Evolutionary conservation across 2,888 invertebrate genomes (phyloP).

Genomic region (Acronicta psi): DNA sequence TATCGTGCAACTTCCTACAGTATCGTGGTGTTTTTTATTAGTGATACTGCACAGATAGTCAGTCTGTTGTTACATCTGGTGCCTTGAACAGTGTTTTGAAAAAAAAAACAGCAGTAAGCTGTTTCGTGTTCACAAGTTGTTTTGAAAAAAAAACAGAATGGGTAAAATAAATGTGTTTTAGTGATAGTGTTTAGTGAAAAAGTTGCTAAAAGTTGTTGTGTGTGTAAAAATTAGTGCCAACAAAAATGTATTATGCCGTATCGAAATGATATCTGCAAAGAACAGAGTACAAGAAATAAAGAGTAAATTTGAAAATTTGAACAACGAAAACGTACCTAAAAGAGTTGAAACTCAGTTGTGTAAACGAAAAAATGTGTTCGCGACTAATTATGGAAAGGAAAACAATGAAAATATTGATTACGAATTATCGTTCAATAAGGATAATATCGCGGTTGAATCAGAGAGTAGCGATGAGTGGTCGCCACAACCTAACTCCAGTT

Average conservation of each 20-base stretch:
- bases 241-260: constrained; percentile 73
- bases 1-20: constrained; percentile 47
- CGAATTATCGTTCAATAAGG: constrained; percentile 55
- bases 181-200: constrained; percentile 3
- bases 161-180: constrained; percentile 8
- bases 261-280: constrained; percentile 83
- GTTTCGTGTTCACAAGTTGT: constrained; percentile 39
- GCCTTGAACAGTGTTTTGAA: constrained; percentile 37
- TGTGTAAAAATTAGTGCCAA: constrained; percentile 30
- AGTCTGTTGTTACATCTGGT: constrained; percentile 34
- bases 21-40: constrained; percentile 27
- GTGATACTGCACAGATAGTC: constrained; percentile 30
- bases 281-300: constrained; percentile 91
- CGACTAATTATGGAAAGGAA: constrained; percentile 51
- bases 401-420: constrained; percentile 41
- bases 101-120: constrained; percentile 37
- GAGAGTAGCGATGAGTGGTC: constrained; percentile 61
- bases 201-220: constrained; percentile 12
- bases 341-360: constrained; percentile 47
- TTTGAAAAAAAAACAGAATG: constrained; percentile 18
- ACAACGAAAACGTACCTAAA: constrained; percentile 67
- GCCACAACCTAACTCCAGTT: constrained; percentile 77
- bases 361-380: constrained; percentile 53
- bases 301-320: constrained; percentile 90
- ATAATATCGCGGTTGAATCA: constrained; percentile 54